These are phyloP conservation scores for Volucella bombylans DNA, from an alignment of 2,888 invertebrate genomes.

Conservation along the genomic window DNA sequence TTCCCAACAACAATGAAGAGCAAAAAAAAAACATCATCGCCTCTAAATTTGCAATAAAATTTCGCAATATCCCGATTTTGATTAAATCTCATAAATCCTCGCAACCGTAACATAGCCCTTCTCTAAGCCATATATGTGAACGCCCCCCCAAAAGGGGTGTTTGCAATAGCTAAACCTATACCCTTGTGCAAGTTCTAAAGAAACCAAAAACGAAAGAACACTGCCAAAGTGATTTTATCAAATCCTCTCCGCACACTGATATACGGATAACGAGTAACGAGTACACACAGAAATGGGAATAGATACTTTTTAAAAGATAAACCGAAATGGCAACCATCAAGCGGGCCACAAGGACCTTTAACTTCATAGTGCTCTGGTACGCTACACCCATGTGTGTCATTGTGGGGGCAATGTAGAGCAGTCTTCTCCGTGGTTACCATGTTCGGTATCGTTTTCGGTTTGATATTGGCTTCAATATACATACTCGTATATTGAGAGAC, in stretches of 20 bases:
- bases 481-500: slow-evolving; percentile 60
- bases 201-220: background rate
- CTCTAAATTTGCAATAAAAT: slow-evolving; percentile 68
- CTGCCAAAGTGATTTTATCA: slow-evolving; percentile 68
- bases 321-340: slow-evolving; percentile 70
- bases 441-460: slow-evolving; percentile 73
- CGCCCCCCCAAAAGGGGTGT: background rate
- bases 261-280: slow-evolving; percentile 37
- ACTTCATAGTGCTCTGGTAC: slow-evolving; percentile 14
- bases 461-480: slow-evolving; percentile 70
- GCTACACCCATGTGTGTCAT: slow-evolving; percentile 31
- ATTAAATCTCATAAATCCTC: slow-evolving; percentile 72
- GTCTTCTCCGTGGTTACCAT: slow-evolving; percentile 69
- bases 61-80: slow-evolving; percentile 65
- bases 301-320: slow-evolving; percentile 44
- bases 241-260: slow-evolving; percentile 50
- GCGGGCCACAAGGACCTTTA: slow-evolving; percentile 66
- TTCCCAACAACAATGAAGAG: slow-evolving; percentile 51
- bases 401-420: slow-evolving; percentile 38
- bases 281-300: background rate
- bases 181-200: slow-evolving; percentile 50
- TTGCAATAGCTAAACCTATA: background rate
- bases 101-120: slow-evolving; percentile 44
- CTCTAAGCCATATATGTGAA: slow-evolving; percentile 10
- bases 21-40: background rate